A percentile compares a stretch with the other conserved stretches of the same genome.
These are phyloP conservation scores for Epicauta chinensis DNA, from an alignment of 1,140 invertebrate species.

Conservation along the genomic window DNA sequence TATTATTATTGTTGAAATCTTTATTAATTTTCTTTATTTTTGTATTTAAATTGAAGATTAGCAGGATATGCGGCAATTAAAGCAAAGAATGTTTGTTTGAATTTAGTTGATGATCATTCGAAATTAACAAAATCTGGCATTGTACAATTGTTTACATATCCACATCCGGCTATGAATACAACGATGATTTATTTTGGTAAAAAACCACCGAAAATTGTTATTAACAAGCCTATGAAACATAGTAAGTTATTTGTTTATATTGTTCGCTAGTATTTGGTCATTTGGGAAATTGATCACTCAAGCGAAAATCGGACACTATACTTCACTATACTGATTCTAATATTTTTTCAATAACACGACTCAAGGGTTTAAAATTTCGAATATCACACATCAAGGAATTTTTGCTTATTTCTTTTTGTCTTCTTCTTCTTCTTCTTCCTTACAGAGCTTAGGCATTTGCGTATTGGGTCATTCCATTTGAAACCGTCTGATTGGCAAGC, in stretches of 20 bases:
- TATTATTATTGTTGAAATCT: slow-evolving; percentile 26
- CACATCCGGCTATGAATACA: slow-evolving; percentile 63
- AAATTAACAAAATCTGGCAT: slow-evolving; percentile 73
- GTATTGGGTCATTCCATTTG: too few relatives aligned
- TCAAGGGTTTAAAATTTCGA: too few relatives aligned
- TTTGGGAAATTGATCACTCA: too few relatives aligned
- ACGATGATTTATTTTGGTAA: slow-evolving; percentile 45
- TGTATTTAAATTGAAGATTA: slow-evolving; percentile 57
- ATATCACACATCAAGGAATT: too few relatives aligned
- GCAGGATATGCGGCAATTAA: slow-evolving; percentile 84
- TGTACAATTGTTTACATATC: slow-evolving; percentile 78
- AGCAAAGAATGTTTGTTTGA: slow-evolving; percentile 93
- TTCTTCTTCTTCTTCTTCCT: too few relatives aligned
- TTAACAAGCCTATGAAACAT: slow-evolving; percentile 35
- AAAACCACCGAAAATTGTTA: slow-evolving; percentile 53
- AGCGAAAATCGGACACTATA: too few relatives aligned
- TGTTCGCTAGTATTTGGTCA: too few relatives aligned
- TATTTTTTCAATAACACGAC: too few relatives aligned
- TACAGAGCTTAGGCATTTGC: too few relatives aligned
- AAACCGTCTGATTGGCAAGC: too few relatives aligned
- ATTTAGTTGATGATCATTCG: slow-evolving; percentile 83
- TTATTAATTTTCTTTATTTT: slow-evolving; percentile 16
- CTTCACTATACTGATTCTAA: too few relatives aligned
- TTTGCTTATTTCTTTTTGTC: too few relatives aligned
- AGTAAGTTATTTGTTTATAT: slow-evolving; percentile 30